Base-by-base conservation (phyloP, 2,113 vertebrate genomes). In the Centrocercus urophasianus region DNA sequence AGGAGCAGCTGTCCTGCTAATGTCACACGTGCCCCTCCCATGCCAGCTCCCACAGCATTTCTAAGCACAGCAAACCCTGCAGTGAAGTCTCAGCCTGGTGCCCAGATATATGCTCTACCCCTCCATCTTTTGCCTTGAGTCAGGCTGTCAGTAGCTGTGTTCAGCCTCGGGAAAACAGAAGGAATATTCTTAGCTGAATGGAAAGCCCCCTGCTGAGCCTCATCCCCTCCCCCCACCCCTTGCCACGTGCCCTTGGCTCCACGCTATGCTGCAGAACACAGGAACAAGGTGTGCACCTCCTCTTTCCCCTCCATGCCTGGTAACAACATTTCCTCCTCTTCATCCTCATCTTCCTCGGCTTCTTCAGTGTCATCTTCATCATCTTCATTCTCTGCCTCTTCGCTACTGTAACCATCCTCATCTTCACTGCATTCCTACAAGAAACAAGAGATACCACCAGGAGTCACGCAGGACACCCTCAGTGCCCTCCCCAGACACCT, bases 291-390 rank as follows among this genome's bases (percentile, higher is more conserved):
- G 90, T 93, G 89, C 24, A 99, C 99, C 99, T 99, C 99, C 93
- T 99, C 99, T 96, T 99, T 99, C 75, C 99, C 99, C 64, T 99
- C 99, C 99, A 99, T 99, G 90, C 99, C 99, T 59, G 99, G 99
- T 84, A 99, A 97, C 98, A 99, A 99, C 98, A 99, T 99, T 64
- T 99, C 99, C 71, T 99, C 98, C 28, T 98, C 99, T 82, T 99
- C 99, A n/a, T 97, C 97, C 47, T 97, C 97, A 52, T 98, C 98
- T 61, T 99, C 99, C 89, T 99, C 99, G 12, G 98, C 99, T 92
- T 98, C 96, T 82, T 98, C 98, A 92, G 97, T 99, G 78, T 98
- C 98, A 88, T 98, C 98, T 69, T 97, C 98, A 12, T 99, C 99
- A 45, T 99, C 99, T 85, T 99, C 98, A 8, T 98, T 97, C 83